Base-by-base conservation (phyloP, 1,140 invertebrate genomes). In the Galleria mellonella region DNA sequence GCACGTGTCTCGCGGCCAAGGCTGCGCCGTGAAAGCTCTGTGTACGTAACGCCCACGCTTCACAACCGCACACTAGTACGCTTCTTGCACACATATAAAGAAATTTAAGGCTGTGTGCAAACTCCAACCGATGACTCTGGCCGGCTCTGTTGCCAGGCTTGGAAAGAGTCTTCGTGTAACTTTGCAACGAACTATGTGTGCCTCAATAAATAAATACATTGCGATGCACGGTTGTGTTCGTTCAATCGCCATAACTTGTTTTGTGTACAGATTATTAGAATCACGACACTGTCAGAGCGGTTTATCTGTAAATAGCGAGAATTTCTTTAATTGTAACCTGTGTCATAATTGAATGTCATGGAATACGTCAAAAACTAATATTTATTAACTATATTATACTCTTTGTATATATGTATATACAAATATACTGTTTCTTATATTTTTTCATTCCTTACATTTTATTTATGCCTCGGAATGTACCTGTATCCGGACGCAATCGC, bases 1-100 rank as follows among this genome's bases (percentile, higher is more conserved):
- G 77, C 79, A 82, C 79, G 79, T 83, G 77, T 82, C 70, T 67
- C 58, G 75, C 69, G 77, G 79, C 79, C 79, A 83, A 83, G 79
- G 79, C 79, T 83, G 79, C 70, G 60, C 32, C 63, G 75, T 78
- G 79, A 83, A 83, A 83, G 79, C 77, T 82, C 67, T 65, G 68
- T 72, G 62, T 77, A 63, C 55, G 58, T 64, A 63, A 56, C 66
- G 62, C 72, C 65, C 62, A 72, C 72, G 67, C 73, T 62, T 31
- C 51, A 51, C 30, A 59, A 17, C 4, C 39, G 55, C 43, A 48
- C 41, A 48, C 23, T 47, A 35, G 35, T 41, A 37, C 42, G 61
- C 54, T 9, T 11, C 40, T 13, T 29, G 1, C 58, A 23, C 17
- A 60, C 62, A 69, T 69, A 42, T 5, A 3, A 29, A 12, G 33